These are phyloP conservation scores for Noctua janthina DNA, from an alignment of 2,888 invertebrate genomes.

Conservation along the genomic window DNA sequence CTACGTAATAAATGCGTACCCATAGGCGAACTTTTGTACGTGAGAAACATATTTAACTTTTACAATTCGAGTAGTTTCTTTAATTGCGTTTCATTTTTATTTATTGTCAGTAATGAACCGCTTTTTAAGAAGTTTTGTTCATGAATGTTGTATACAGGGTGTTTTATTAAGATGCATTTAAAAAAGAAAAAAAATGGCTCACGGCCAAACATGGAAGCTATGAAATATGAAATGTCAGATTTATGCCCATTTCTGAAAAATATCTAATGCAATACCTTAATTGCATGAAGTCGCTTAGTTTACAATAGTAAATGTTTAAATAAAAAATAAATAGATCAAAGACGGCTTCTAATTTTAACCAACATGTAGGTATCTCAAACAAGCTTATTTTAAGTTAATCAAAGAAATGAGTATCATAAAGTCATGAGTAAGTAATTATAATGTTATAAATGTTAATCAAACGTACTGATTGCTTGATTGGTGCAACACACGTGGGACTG, in stretches of 20 bases:
- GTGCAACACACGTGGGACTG: constrained; percentile 38
- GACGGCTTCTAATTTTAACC: not conserved
- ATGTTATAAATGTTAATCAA: constrained; percentile 39
- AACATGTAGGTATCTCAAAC: not conserved
- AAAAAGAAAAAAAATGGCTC: too few species aligned
- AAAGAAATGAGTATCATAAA: constrained; percentile 43
- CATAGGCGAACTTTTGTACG: constrained; percentile 33
- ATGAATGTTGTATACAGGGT: not conserved
- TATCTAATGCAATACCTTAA: not conserved
- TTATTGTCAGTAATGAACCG: constrained; percentile 58
- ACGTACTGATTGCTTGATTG: constrained; percentile 40
- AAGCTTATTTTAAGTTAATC: constrained; percentile 28
- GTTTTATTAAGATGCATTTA: not conserved
- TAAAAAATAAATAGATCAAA: not conserved
- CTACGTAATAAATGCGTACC: constrained; percentile 13
- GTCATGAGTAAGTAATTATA: constrained; percentile 39
- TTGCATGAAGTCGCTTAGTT: not conserved
- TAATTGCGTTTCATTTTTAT: constrained; percentile 64
- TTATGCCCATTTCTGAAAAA: not conserved
- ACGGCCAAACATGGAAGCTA: not conserved
- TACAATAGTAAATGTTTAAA: not conserved
- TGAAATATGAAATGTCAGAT: not conserved
- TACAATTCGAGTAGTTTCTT: constrained; percentile 56
- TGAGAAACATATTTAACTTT: constrained; percentile 50
- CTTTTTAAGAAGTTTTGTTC: constrained; percentile 45